Evolutionary conservation across 2,888 invertebrate species (phyloP).

Genomic region (Dicyrtomina minuta): DNA sequence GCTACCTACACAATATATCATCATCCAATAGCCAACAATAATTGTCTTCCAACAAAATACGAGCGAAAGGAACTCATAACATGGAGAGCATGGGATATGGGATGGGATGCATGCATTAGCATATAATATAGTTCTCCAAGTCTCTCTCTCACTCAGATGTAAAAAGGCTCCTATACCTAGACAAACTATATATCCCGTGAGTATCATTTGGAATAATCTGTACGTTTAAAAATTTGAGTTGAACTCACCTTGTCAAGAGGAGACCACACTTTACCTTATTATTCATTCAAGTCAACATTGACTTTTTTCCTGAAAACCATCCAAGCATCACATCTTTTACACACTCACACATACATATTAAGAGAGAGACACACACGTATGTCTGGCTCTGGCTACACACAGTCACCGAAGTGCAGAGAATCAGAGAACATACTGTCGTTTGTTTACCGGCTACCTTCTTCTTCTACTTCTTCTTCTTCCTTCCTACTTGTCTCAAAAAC

Average conservation of each 20-base stretch:
- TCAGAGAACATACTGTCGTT: too few relatives aligned
- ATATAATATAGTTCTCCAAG: background rate
- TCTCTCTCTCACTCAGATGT: background rate
- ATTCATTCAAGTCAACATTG: constrained; percentile 21
- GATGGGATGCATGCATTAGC: too few relatives aligned
- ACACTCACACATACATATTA: too few relatives aligned
- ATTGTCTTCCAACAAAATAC: constrained; percentile 7
- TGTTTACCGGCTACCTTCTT: too few relatives aligned
- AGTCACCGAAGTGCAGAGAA: too few relatives aligned
- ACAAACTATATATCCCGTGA: background rate
- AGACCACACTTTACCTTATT: constrained; percentile 21
- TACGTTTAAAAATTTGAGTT: background rate
- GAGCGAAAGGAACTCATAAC: constrained; percentile 3
- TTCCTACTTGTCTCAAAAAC: too few relatives aligned
- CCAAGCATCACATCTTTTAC: constrained; percentile 16
- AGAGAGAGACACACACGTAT: too few relatives aligned
- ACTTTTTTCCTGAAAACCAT: constrained; percentile 19
- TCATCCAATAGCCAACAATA: constrained; percentile 5
- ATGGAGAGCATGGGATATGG: too few relatives aligned
- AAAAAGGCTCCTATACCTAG: background rate
- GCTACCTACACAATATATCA: constrained; percentile 13
- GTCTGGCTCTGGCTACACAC: background rate
- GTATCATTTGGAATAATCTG: too few relatives aligned
- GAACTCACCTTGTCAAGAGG: constrained; percentile 16
- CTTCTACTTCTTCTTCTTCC: too few relatives aligned